These are phyloP conservation scores for Onychomys torridus DNA, from an alignment of 2,797 vertebrate species.

Conservation along the genomic window DNA sequence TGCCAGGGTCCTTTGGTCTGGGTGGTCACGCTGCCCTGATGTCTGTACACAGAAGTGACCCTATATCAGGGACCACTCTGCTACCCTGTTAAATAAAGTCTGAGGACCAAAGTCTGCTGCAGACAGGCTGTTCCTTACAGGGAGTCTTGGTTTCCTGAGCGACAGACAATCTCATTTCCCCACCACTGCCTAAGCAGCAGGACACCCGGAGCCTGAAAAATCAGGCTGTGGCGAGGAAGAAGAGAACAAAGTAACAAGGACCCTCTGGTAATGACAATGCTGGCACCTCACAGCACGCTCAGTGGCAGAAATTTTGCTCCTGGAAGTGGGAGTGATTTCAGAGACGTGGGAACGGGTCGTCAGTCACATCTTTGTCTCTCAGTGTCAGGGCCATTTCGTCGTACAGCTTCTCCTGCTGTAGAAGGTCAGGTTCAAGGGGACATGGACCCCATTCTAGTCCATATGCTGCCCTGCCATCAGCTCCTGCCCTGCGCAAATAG, in stretches of 20 bases:
- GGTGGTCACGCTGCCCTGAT: background rate
- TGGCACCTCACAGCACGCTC: background rate
- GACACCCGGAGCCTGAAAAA: conserved; percentile 32
- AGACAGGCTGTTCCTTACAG: background rate
- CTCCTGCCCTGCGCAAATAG: background rate
- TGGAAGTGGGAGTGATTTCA: conserved; percentile 39
- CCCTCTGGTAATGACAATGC: background rate
- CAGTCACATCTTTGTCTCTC: background rate
- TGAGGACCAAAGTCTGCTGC: background rate
- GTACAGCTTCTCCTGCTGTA: background rate
- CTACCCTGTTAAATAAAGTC: background rate
- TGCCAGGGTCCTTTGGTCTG: background rate
- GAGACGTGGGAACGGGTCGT: background rate
- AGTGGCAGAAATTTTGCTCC: conserved; percentile 4
- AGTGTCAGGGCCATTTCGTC: background rate
- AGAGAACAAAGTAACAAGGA: conserved; percentile 12
- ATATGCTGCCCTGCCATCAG: background rate
- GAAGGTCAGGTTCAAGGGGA: conserved; percentile 37
- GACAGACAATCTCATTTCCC: conserved; percentile 58
- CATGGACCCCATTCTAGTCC: background rate
- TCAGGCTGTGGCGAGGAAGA: conserved; percentile 29
- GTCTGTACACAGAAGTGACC: background rate
- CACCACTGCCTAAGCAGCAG: conserved; percentile 7
- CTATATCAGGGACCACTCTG: background rate
- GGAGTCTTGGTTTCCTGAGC: conserved; percentile 63